These are phyloP conservation scores for Oryzias woworae DNA, from an alignment of 2,113 vertebrate species.

Conservation along the genomic window DNA sequence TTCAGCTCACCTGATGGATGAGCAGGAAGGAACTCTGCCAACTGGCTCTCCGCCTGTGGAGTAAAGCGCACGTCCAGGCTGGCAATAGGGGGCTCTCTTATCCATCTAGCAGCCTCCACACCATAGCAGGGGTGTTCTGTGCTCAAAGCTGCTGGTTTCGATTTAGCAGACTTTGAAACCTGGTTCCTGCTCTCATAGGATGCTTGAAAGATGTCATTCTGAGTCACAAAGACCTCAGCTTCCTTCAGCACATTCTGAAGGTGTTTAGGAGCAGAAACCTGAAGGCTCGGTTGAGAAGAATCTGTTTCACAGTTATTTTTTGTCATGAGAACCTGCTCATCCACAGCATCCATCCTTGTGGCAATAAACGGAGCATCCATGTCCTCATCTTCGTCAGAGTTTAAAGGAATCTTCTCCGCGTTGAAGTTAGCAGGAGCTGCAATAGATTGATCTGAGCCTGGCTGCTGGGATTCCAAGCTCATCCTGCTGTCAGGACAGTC, in stretches of 20 bases:
- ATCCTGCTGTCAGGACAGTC: constrained; percentile 73
- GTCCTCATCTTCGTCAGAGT: background rate
- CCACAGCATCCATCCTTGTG: background rate
- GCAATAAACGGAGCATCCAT: constrained; percentile 4
- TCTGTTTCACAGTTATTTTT: constrained; percentile 8
- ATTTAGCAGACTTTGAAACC: constrained; percentile 10
- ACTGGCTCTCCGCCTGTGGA: constrained; percentile 77
- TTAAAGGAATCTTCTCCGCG: background rate
- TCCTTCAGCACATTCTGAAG: constrained; percentile 55
- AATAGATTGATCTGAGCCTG: constrained; percentile 7
- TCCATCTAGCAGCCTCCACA: constrained; percentile 77
- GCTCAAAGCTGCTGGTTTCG: background rate
- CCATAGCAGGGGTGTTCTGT: constrained; percentile 41
- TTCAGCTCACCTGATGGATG: constrained; percentile 59
- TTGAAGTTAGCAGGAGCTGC: background rate
- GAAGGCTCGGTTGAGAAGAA: background rate
- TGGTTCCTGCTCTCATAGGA: background rate
- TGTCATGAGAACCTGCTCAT: background rate
- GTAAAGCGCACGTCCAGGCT: constrained; percentile 84
- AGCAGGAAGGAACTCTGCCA: constrained; percentile 73
- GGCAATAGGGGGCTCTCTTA: constrained; percentile 78
- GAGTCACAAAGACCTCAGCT: constrained; percentile 56
- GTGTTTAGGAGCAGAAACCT: constrained; percentile 9
- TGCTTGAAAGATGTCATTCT: constrained; percentile 16
- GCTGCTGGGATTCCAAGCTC: constrained; percentile 1